Evolutionary conservation across 1,140 invertebrate genomes (phyloP).

Genomic region (Drosophila parvula): DNA sequence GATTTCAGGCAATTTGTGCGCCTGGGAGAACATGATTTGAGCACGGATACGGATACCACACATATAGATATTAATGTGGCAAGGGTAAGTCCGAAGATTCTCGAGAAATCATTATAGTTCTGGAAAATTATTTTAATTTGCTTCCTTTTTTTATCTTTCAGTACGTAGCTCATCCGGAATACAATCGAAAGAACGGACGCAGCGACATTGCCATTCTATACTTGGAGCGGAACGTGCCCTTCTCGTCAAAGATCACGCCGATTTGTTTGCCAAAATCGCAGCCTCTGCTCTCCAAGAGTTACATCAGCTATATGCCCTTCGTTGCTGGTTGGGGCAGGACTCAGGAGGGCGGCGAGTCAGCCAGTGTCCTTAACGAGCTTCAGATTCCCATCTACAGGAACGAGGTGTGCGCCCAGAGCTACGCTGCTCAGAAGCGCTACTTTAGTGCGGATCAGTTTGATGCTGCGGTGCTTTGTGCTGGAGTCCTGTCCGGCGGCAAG

Average conservation of each 20-base stretch:
- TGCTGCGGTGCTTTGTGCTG: constrained; percentile 90
- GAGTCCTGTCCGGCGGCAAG: constrained; percentile 88
- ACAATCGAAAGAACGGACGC: constrained; percentile 68
- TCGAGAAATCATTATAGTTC: not conserved
- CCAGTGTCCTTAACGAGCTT: constrained; percentile 87
- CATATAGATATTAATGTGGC: constrained; percentile 66
- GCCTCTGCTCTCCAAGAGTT: constrained; percentile 54
- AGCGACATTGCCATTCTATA: constrained; percentile 75
- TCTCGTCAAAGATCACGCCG: constrained; percentile 55
- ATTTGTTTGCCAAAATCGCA: constrained; percentile 65
- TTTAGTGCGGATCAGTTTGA: constrained; percentile 86
- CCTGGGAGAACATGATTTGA: constrained; percentile 79
- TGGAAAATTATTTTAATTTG: not conserved
- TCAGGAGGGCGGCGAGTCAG: constrained; percentile 86
- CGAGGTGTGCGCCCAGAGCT: constrained; percentile 87
- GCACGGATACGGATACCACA: constrained; percentile 61
- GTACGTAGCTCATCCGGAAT: constrained; percentile 58
- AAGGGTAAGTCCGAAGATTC: constrained; percentile 20
- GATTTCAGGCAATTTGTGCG: constrained; percentile 66
- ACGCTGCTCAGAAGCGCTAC: constrained; percentile 85
- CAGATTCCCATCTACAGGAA: constrained; percentile 89
- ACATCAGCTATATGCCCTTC: constrained; percentile 86
- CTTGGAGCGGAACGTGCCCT: constrained; percentile 67
- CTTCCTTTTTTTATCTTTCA: not conserved
- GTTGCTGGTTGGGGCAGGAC: constrained; percentile 91